Conservation (phyloP, 2,113 vertebrate genomes). For the Muntiacus reevesi region DNA sequence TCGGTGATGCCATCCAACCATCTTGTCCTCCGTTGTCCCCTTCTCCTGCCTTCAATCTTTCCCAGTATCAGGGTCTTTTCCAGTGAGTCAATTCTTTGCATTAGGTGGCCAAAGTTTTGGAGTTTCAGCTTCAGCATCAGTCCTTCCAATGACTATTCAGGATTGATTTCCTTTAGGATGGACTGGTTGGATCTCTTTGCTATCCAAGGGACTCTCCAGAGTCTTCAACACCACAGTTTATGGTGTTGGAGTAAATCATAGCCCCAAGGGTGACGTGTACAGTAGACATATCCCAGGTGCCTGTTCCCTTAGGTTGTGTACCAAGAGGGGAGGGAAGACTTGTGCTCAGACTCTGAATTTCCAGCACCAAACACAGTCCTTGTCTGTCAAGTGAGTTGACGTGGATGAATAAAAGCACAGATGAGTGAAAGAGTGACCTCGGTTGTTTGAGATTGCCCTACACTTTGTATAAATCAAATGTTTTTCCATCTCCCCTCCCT, state of each 20-base stretch:
- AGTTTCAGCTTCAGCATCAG: not conserved
- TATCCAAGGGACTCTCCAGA: not conserved
- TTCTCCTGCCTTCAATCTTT: not conserved
- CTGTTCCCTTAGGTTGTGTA: not conserved
- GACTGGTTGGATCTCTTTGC: not conserved
- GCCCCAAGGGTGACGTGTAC: fast-evolving
- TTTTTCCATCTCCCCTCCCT: not conserved
- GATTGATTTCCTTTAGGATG: not conserved
- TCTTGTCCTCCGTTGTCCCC: not conserved
- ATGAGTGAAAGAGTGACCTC: not conserved
- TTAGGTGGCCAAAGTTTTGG: not conserved
- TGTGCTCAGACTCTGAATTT: not conserved
- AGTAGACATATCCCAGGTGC: fast-evolving
- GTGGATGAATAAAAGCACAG: not conserved
- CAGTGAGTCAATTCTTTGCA: not conserved
- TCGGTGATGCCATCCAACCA: not conserved
- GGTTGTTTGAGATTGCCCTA: not conserved
- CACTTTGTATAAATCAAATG: not conserved
- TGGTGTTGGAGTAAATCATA: not conserved
- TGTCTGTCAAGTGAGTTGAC: not conserved
- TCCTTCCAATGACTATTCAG: not conserved
- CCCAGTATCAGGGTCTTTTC: not conserved
- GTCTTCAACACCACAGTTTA: not conserved
- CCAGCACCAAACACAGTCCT: not conserved
- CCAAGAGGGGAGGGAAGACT: not conserved